phyloP scores from a whole-genome alignment of 2,888 invertebrate species.

The Drosophila subsilvestris region DNA sequence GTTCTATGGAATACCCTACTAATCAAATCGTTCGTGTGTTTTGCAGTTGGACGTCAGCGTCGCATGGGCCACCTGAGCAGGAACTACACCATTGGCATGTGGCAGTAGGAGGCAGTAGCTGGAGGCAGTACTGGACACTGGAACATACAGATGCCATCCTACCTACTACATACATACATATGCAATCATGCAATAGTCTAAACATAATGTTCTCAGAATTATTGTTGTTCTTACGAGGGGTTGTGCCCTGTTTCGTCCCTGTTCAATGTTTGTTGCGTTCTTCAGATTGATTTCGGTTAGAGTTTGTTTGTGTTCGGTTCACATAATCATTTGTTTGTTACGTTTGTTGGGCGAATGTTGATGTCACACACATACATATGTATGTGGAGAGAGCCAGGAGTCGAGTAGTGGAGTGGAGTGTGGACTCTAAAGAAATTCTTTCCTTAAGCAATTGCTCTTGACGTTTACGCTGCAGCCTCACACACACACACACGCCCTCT shows the following conservation, averaged over 20 bases:
- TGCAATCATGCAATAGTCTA: conserved; percentile 11
- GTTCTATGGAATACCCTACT: conserved; percentile 9
- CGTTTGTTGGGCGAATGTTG: conserved; percentile 66
- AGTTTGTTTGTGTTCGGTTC: conserved; percentile 65
- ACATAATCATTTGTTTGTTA: conserved; percentile 68
- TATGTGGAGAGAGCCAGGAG: conserved; percentile 33
- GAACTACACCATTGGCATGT: conserved; percentile 90
- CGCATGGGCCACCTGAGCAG: conserved; percentile 92
- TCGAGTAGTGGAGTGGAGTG: conserved; percentile 13
- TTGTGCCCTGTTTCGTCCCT: conserved; percentile 39
- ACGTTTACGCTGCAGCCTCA: conserved; percentile 60
- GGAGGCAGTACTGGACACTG: background rate
- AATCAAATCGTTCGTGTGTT: conserved; percentile 32
- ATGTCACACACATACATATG: conserved; percentile 43
- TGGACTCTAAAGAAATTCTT: conserved; percentile 49
- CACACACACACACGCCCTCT: conserved; percentile 25
- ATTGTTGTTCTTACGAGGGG: conserved; percentile 49
- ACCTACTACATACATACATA: background rate
- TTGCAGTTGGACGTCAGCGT: conserved; percentile 87
- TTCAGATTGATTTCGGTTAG: conserved; percentile 43
- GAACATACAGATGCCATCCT: background rate
- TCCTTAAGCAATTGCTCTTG: conserved; percentile 69
- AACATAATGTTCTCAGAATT: conserved; percentile 29
- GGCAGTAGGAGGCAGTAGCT: conserved; percentile 66
- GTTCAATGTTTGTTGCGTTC: conserved; percentile 74